Evolutionary conservation across 2,797 vertebrate species (phyloP).

Genomic region (Aselliscus stoliczkanus): DNA sequence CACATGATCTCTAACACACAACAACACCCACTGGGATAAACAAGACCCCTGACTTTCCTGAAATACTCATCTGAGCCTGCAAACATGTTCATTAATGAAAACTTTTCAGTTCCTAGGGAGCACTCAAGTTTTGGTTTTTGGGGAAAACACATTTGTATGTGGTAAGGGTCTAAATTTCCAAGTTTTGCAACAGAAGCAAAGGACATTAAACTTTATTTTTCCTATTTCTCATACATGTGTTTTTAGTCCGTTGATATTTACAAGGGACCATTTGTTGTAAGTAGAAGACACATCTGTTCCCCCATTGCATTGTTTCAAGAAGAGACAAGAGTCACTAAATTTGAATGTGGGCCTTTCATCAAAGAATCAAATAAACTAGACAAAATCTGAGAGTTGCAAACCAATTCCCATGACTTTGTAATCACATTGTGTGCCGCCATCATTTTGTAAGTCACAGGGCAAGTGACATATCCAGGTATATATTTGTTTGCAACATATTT

Average conservation of each 20-base stretch:
- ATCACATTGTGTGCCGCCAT: background rate
- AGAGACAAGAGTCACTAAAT: background rate
- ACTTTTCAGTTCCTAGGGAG: background rate
- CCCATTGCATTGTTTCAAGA: background rate
- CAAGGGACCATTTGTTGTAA: background rate
- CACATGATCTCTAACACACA: background rate
- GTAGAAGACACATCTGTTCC: background rate
- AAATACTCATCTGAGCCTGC: background rate
- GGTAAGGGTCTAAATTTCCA: background rate
- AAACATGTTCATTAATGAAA: slow-evolving; percentile 10
- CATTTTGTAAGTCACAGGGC: background rate
- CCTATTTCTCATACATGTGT: background rate
- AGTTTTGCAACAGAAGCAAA: background rate
- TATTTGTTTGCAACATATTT: background rate
- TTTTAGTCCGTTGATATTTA: background rate
- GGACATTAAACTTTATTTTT: background rate
- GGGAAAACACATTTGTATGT: background rate
- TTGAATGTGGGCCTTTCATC: background rate
- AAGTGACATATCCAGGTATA: background rate
- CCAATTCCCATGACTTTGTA: no score
- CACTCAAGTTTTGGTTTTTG: background rate
- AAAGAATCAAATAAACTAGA: background rate
- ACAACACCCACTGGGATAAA: background rate
- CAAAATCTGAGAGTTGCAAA: background rate
- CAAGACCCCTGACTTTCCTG: background rate